phyloP scores from a whole-genome alignment of 2,888 invertebrate genomes.

The Myopa testacea region DNA sequence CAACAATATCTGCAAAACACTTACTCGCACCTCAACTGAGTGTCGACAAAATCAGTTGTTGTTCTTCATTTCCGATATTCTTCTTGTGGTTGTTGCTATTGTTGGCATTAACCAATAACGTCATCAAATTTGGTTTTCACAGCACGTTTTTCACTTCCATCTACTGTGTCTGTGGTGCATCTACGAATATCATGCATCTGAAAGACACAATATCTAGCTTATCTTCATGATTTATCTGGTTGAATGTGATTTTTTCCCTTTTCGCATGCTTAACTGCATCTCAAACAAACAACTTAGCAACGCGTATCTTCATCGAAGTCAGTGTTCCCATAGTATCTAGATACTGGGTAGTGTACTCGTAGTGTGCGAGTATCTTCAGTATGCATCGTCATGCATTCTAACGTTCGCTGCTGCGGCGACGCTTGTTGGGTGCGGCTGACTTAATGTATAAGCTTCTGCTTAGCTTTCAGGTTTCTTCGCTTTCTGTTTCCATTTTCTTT shows the following conservation, averaged over 20 bases:
- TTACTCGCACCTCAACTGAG: background rate
- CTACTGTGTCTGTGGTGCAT: conserved; percentile 2
- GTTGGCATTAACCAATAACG: background rate
- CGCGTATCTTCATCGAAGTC: too few species aligned
- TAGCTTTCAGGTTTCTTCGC: background rate
- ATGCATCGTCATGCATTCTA: too few species aligned
- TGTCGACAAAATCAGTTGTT: background rate
- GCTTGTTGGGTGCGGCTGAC: background rate
- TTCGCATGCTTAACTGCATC: background rate
- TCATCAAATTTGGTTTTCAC: conserved; percentile 8
- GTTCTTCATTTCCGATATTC: background rate
- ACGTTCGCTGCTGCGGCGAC: background rate
- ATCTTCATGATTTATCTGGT: too few species aligned
- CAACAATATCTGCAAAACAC: background rate
- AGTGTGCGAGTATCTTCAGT: background rate
- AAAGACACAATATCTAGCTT: too few species aligned
- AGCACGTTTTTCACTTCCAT: conserved; percentile 12
- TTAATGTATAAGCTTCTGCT: background rate
- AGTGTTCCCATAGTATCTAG: too few species aligned
- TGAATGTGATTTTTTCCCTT: background rate
- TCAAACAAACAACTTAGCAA: too few species aligned
- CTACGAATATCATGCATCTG: background rate
- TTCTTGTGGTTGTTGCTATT: conserved; percentile 3
- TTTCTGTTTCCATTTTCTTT: background rate
- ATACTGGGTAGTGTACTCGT: too few species aligned